phyloP scores from a whole-genome alignment of 2,888 invertebrate genomes.

The Tricholauxania praeusta region DNA sequence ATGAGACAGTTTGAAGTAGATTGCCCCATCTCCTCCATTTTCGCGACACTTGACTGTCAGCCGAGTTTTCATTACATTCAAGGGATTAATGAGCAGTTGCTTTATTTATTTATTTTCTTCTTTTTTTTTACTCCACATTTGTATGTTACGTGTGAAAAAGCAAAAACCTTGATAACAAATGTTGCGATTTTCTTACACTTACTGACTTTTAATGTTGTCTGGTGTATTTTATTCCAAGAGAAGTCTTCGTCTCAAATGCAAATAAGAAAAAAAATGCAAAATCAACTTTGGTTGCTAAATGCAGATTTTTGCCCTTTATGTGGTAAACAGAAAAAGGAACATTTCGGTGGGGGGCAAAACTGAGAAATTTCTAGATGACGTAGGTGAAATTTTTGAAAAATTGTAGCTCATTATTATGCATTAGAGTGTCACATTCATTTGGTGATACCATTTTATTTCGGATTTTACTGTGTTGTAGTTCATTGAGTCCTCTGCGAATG shows the following conservation, averaged over 20 bases:
- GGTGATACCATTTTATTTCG: too few species aligned
- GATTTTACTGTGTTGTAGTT: not conserved
- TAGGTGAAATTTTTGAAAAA: too few species aligned
- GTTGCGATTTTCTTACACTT: slow-evolving; percentile 22
- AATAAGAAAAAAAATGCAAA: too few species aligned
- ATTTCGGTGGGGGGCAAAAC: too few species aligned
- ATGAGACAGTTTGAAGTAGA: too few species aligned
- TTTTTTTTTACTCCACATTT: not conserved
- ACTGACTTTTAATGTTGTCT: slow-evolving; percentile 12
- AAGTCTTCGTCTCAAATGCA: too few species aligned
- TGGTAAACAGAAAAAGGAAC: too few species aligned
- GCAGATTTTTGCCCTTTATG: too few species aligned
- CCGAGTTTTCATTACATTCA: not conserved
- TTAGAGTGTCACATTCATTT: slow-evolving; percentile 3
- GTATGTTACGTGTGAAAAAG: not conserved
- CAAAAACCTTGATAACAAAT: slow-evolving; percentile 10
- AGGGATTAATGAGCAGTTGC: slow-evolving; percentile 28
- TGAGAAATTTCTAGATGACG: too few species aligned
- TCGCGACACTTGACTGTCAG: too few species aligned
- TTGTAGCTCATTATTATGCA: slow-evolving; percentile 19
- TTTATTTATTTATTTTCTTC: not conserved
- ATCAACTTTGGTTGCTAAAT: too few species aligned
- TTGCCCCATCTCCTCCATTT: too few species aligned
- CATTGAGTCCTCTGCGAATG: not conserved
- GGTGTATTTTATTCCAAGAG: not conserved